phyloP scores from a whole-genome alignment of 2,888 invertebrate species.

The Quadroppia sp. region DNA sequence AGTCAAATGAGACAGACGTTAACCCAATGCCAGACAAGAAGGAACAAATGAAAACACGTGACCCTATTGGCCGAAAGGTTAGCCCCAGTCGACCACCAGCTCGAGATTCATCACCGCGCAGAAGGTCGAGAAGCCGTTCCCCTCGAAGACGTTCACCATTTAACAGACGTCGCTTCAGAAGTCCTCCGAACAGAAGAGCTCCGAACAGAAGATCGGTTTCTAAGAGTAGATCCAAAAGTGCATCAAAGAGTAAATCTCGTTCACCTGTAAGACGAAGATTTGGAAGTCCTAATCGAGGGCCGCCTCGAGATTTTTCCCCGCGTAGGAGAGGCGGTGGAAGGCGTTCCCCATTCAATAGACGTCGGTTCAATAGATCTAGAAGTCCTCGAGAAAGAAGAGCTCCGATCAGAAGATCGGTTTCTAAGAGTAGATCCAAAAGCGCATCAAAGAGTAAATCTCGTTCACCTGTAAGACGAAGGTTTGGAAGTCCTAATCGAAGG shows the following conservation, averaged over 20 bases:
- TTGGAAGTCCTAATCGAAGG: too few species aligned
- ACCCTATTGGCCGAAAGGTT: neutral
- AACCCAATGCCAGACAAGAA: constrained; percentile 6
- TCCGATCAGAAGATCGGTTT: constrained; percentile 15
- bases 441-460: constrained; percentile 37
- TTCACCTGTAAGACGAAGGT: constrained; percentile 41
- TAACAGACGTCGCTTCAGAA: constrained; percentile 44
- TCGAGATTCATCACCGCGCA: too few species aligned
- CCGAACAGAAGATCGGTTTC: constrained; percentile 41
- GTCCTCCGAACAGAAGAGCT: constrained; percentile 25
- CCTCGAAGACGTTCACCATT: constrained; percentile 43
- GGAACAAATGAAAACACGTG: neutral
- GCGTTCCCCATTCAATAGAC: too few species aligned
- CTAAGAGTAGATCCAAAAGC: constrained; percentile 20
- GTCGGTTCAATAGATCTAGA: too few species aligned
- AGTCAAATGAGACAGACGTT: neutral
- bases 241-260: constrained; percentile 46
- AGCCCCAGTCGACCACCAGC: too few species aligned
- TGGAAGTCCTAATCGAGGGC: too few species aligned
- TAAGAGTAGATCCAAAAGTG: constrained; percentile 37
- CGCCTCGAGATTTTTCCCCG: too few species aligned
- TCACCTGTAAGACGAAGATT: constrained; percentile 44
- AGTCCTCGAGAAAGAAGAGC: too few species aligned
- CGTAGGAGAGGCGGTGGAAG: constrained; percentile 44
- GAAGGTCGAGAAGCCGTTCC: constrained; percentile 45